phyloP scores from a whole-genome alignment of 1,140 invertebrate genomes.

The Aphis gossypii region DNA sequence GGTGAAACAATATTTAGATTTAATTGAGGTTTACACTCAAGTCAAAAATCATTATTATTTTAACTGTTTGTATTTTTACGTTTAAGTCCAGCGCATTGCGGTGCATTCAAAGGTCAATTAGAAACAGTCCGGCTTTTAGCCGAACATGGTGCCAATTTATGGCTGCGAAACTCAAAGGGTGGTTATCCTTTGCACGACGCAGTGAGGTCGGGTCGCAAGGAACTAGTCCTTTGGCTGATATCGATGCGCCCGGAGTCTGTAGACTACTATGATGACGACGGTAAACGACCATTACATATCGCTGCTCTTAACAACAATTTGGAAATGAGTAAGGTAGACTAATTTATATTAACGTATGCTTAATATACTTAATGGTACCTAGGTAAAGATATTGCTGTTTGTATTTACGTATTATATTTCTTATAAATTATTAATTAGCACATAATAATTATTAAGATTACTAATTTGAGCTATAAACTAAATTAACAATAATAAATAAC shows the following conservation, averaged over 20 bases:
- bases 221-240: constrained; percentile 86
- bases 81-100: constrained; percentile 79
- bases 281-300: constrained; percentile 90
- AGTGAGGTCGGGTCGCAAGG: constrained; percentile 86
- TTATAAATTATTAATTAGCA: neutral
- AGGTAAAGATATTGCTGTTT: neutral
- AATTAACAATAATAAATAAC: neutral
- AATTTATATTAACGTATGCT: neutral
- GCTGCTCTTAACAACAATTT: constrained; percentile 93
- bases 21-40: neutral
- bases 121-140: constrained; percentile 80
- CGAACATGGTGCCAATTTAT: constrained; percentile 86
- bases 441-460: neutral
- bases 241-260: constrained; percentile 82
- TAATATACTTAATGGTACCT: neutral
- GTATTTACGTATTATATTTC: neutral
- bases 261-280: constrained; percentile 90
- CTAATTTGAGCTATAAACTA: neutral
- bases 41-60: neutral
- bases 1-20: neutral
- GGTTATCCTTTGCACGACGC: constrained; percentile 95
- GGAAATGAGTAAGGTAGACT: constrained; percentile 83
- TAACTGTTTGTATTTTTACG: neutral
- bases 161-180: constrained; percentile 89
- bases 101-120: constrained; percentile 94